Base-by-base conservation (phyloP, 1,140 invertebrate species). In the Dinoponera quadriceps region DNA sequence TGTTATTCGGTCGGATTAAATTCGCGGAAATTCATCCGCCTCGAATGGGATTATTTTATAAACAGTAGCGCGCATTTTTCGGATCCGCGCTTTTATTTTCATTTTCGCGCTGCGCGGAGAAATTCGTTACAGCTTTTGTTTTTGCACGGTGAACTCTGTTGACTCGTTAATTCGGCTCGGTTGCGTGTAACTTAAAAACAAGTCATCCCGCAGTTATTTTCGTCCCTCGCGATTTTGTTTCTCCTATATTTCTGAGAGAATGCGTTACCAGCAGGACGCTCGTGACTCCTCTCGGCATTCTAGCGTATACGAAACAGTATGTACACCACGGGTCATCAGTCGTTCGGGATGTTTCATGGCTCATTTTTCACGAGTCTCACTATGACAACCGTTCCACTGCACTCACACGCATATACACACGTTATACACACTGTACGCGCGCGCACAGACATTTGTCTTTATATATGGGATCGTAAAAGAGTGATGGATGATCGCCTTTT, bases 391-490 rank as follows among this genome's bases (percentile, higher is more conserved):
- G 71, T 90, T 86, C 88, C 89, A n/a, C n/a, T n/a, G 1, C 38
- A 44, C 38, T 9, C 38, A 44, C 7, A 9, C 38, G 7, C 38
- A 44, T 9, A 9, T 9, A 33, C 33, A 33, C 33, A 33, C 7
- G 7, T 7, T 11, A 9, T 9, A 11, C 38, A 9, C 3, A 44
- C 9, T 9, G 38, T 9, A 9, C 9, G 11, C 38, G 38, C 38
- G 38, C 38, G 38, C 38, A 44, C 38, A 44, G 38, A 44, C 38
- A 92, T 91, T 91, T 92, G 83, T 89, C 88, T 90, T 91, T 87
- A 88, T 90, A 90, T 87, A 49, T 13, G 38, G 22, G 65, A 63
- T 73, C 82, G 88, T 91, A 87, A 91, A 89, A 86, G 85, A 84
- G 81, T 91, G 86, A 92, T 86, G 88, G 86, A 91, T 91, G 89